These are phyloP conservation scores for Heliconius ismenius DNA, from an alignment of 2,888 invertebrate species.

Conservation along the genomic window DNA sequence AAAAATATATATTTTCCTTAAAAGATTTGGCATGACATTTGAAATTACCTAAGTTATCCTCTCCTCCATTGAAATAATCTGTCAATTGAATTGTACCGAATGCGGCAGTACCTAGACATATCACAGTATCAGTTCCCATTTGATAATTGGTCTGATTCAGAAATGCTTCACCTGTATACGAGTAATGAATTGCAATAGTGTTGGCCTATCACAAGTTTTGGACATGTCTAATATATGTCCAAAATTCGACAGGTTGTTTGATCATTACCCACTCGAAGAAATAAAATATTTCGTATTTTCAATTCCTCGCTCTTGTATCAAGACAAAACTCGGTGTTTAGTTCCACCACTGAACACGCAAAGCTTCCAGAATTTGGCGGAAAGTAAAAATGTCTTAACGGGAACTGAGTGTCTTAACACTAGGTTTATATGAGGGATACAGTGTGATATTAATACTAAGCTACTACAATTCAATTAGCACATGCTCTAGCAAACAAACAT, in stretches of 20 bases:
- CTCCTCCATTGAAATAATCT: not conserved
- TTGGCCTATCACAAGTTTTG: not conserved
- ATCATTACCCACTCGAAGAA: not conserved
- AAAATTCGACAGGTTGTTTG: not conserved
- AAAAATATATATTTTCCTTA: not conserved
- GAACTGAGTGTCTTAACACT: not conserved
- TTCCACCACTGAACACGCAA: not conserved
- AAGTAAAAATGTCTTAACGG: not conserved
- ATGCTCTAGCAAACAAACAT: too few species aligned
- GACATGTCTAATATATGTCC: not conserved
- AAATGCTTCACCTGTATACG: constrained; percentile 10
- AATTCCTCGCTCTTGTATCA: not conserved
- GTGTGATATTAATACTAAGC: too few species aligned
- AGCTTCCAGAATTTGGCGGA: not conserved
- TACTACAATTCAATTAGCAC: too few species aligned
- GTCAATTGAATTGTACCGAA: constrained; percentile 10
- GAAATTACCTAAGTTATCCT: not conserved
- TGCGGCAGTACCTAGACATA: not conserved
- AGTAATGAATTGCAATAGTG: not conserved
- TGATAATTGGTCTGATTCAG: constrained; percentile 20
- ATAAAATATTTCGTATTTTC: not conserved
- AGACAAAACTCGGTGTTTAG: not conserved
- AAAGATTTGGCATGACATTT: not conserved
- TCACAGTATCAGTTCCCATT: constrained; percentile 21
- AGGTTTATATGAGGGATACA: not conserved